Conservation (phyloP, 2,888 invertebrate genomes). For the Ochropacha duplaris region DNA sequence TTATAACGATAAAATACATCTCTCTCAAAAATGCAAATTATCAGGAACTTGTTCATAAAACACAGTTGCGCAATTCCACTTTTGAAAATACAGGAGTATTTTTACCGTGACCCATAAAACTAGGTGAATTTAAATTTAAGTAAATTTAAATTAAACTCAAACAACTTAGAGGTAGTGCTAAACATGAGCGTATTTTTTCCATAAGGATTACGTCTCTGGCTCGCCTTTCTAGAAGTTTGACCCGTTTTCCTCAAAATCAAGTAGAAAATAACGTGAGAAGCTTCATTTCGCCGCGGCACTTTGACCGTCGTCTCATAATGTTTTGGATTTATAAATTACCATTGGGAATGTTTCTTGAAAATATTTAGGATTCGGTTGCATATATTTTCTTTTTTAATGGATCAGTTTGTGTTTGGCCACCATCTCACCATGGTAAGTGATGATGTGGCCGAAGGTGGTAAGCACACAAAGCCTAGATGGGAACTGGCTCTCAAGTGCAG, state of each 20-base stretch:
- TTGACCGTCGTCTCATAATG: not conserved
- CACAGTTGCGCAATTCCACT: not conserved
- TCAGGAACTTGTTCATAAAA: not conserved
- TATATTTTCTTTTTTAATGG: no score
- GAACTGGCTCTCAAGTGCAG: no score
- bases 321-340: not conserved
- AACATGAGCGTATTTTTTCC: slow-evolving; percentile 13
- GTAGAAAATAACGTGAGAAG: slow-evolving; percentile 9
- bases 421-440: no score
- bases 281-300: slow-evolving; percentile 4
- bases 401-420: no score
- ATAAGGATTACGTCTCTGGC: slow-evolving; percentile 10
- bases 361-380: no score
- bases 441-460: no score
- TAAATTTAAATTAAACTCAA: slow-evolving; percentile 2
- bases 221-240: slow-evolving; percentile 9
- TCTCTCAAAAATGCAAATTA: not conserved
- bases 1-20: not conserved
- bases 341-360: not conserved
- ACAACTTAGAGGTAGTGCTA: not conserved
- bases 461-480: no score
- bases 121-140: not conserved
- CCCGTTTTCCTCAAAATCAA: slow-evolving; percentile 9
- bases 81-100: not conserved
- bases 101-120: not conserved